Evolutionary conservation across 2,113 vertebrate genomes (phyloP).

Genomic region (Propithecus coquereli): DNA sequence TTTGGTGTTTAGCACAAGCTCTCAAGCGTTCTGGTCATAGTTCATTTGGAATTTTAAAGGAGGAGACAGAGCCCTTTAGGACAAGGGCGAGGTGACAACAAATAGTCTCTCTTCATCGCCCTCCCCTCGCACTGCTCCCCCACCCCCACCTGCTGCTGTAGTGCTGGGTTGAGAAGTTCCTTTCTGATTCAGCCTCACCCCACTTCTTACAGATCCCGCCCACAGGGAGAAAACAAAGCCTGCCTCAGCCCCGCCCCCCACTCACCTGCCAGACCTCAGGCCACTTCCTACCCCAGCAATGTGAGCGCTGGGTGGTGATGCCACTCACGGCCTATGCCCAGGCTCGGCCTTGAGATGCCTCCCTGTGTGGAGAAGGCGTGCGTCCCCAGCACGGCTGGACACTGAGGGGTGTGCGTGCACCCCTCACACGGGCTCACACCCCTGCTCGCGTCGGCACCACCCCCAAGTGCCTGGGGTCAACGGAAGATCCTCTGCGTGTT

Average conservation of each 20-base stretch:
- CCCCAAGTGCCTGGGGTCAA: background rate
- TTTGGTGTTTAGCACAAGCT: background rate
- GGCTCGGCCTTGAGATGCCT: background rate
- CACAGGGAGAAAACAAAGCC: background rate
- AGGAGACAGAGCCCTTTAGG: background rate
- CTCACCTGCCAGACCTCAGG: background rate
- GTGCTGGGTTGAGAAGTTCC: background rate
- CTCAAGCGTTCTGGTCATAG: background rate
- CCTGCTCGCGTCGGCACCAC: background rate
- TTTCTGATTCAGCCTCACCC: background rate
- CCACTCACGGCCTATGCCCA: background rate
- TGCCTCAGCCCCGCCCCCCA: background rate
- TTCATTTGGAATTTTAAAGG: background rate
- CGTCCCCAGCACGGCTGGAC: background rate
- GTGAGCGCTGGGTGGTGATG: background rate
- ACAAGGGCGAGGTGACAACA: background rate
- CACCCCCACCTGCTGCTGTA: background rate
- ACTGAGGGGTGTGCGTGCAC: background rate
- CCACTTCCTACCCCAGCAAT: background rate
- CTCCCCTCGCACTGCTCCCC: background rate
- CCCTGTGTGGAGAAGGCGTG: background rate
- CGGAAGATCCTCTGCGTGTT: background rate
- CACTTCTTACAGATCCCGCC: too few species aligned
- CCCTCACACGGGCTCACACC: fast-evolving
- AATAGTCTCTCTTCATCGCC: too few species aligned